phyloP scores from a whole-genome alignment of 2,888 invertebrate genomes.

The Helobdella robusta region DNA sequence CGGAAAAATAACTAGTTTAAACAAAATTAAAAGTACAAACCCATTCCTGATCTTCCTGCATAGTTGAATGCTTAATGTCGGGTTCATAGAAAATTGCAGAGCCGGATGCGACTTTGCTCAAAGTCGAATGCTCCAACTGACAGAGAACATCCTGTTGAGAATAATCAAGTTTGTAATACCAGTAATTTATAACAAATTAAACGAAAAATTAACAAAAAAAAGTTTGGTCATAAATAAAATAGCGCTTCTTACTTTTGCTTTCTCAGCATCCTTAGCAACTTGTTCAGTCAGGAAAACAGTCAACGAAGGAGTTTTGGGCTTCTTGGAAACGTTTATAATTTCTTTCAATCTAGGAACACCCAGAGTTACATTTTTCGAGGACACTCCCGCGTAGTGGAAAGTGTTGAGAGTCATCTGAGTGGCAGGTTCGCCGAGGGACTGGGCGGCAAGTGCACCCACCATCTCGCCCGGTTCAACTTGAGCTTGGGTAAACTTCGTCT shows the following conservation, averaged over 20 bases:
- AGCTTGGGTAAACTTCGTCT: conserved; percentile 93
- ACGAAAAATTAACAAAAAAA: background rate
- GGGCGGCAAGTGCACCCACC: conserved; percentile 98
- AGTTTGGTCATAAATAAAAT: background rate
- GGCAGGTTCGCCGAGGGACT: conserved; percentile 96
- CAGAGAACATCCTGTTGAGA: conserved; percentile 71
- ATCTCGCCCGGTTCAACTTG: conserved; percentile 91
- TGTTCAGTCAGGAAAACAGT: conserved; percentile 96
- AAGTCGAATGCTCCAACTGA: conserved; percentile 89
- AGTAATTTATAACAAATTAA: background rate
- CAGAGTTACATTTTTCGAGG: conserved; percentile 97
- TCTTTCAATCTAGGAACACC: conserved; percentile 93
- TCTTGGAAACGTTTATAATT: conserved; percentile 92
- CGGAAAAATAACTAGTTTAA: no score
- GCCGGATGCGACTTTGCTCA: conserved; percentile 90
- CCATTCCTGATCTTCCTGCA: conserved; percentile 96
- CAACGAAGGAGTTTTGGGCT: conserved; percentile 95
- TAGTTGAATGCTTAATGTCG: conserved; percentile 94
- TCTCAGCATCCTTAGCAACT: conserved; percentile 94
- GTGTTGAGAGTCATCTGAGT: conserved; percentile 86
- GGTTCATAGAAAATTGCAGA: conserved; percentile 97
- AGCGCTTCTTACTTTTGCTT: conserved; percentile 63
- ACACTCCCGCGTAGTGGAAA: conserved; percentile 99
- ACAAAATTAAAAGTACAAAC: no score
- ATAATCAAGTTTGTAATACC: background rate